Base-by-base conservation (phyloP, 2,797 vertebrate species). In the Neoniphon sammara region DNA sequence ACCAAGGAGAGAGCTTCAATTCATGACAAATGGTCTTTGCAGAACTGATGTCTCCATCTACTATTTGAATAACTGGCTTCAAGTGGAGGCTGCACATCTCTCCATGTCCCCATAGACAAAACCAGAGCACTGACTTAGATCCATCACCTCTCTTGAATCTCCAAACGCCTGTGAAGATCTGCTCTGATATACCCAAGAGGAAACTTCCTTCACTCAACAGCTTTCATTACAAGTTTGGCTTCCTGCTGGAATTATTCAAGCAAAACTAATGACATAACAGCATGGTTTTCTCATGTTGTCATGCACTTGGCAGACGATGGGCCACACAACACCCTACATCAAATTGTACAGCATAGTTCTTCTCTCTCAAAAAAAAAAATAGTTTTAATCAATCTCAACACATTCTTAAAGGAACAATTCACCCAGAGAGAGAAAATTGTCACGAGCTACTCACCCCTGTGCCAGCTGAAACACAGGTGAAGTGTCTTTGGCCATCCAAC, bases 231-330 rank as follows among this genome's bases (percentile, higher is more conserved):
- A 74, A 20, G 55, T 66, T 67, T 64, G 81, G 73, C 66, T 66
- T 77, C 82, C 78, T 78, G 79, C 82, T 86, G 76, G 78, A 85
- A 56, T 74, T 83, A 75, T 81, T 88, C 70, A 83, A 83, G 80
- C 80, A 78, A 73, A 82, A 74, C 85, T 88, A 90, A 91, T 90
- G 83, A 83, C 39, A 66, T 25, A 79, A 68, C 84, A 82, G 78
- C 80, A 75, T 52, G 76, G 64, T 71, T 77, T 80, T 64, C 78
- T 76, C 84, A 84, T 65, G 80, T 88, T 87, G 83, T 68, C 47
- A 69, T 34, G 56, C 78, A 77, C 78, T 70, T 75, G 63, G 62
- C 64, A 56, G 63, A 59, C 70, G 18, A 27, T 74, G 68, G 64
- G 55, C 58, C 56, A 58, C 83, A 17, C 72, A 69, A 80, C 80